Percentiles rank a stretch among this genome's conserved stretches.
phyloP scores from a whole-genome alignment of 2,888 invertebrate species.

The Drosophila kambysellisi region DNA sequence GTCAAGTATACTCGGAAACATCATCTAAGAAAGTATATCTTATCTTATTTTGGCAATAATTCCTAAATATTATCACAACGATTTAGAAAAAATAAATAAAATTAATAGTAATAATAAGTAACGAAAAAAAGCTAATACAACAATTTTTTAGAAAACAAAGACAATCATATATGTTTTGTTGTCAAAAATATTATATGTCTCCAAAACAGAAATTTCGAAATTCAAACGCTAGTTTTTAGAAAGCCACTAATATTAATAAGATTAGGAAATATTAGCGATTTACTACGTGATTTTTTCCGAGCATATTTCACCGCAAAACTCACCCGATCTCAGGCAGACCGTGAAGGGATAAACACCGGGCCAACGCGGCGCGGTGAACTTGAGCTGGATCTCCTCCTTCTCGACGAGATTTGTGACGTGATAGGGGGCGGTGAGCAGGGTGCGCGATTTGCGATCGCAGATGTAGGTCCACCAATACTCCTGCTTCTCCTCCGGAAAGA shows the following conservation, averaged over 20 bases:
- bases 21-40: no score
- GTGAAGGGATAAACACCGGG: constrained; percentile 96
- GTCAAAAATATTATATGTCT: no score
- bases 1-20: background rate
- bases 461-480: constrained; percentile 99
- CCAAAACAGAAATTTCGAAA: no score
- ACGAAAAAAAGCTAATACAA: no score
- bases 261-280: background rate
- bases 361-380: constrained; percentile 98
- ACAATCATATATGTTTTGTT: no score
- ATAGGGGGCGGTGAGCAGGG: constrained; percentile 96
- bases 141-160: no score
- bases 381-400: constrained; percentile 95
- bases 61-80: no score
- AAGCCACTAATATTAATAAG: background rate
- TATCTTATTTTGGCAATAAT: no score
- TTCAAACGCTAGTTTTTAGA: no score
- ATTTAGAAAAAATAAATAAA: no score
- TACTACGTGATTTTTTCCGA: background rate
- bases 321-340: constrained; percentile 94
- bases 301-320: constrained; percentile 10
- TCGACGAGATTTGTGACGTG: constrained; percentile 96
- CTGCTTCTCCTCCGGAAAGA: constrained; percentile 97
- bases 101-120: no score
- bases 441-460: constrained; percentile 96